Base-by-base conservation (phyloP, 2,797 vertebrate genomes). In the Gallinago solitaria region DNA sequence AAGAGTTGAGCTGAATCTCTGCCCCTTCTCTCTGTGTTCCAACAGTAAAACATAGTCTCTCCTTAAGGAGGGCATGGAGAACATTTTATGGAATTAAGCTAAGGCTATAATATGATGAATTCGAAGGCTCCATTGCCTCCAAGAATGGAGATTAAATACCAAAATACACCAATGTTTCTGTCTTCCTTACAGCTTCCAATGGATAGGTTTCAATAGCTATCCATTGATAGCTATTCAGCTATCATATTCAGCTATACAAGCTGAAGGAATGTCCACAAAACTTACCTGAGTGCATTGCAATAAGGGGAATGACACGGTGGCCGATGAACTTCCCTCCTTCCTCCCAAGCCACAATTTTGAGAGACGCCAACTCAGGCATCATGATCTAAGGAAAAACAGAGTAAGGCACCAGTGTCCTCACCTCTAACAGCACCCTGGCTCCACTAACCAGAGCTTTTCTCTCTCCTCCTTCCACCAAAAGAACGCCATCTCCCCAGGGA, bases 241-340 rank as follows among this genome's bases (percentile, higher is more conserved):
- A n/a, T n/a, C n/a, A n/a, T n/a, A n/a, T n/a, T n/a, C n/a, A n/a
- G n/a, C n/a, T n/a, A n/a, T n/a, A n/a, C n/a, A n/a, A 79, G 17
- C 30, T 33, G 47, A 45, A 69, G 74, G 56, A 37, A 82, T 60
- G 56, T 37, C 25, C 63, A 57, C 69, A 39, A 4, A 21, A 50
- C 91, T 97, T 93, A 99, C 99, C 99, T 98, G 99, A 98, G 87
- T 99, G 98, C 73, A 99, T 97, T 69, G 99, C 98, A n/a, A 98
- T 98, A 70, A 99, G 56, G 2, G 99, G 99, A 93, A 99, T 98
- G 96, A 99, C 98, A 64, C 99, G 98, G 67, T 99, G 99, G 50
- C 99, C 99, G n/a, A 99, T 96, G 90, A 99, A 99, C 97, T 99
- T 99, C 32, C 98, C 98, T 14, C 99, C 98, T 97, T 99, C 99